Evolutionary conservation across 2,113 vertebrate genomes (phyloP), one percentile per base, ranked within the genome.

Genomic region (Apaloderma vittatum): DNA sequence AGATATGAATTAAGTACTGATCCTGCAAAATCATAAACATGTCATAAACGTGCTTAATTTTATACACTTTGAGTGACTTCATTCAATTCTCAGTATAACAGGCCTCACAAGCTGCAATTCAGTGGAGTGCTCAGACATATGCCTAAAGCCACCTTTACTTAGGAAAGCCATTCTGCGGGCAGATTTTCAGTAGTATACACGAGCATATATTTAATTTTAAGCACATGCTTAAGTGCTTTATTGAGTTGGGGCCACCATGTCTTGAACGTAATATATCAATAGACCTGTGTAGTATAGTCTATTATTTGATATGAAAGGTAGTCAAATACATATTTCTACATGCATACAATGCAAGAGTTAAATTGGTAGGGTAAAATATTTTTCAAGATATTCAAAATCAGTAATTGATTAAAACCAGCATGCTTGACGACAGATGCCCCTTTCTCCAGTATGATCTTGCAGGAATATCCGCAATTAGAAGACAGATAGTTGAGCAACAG

Each of bases 21-120:
- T 90, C 20, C 26, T 86, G 24, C 21, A 84, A 95, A 95, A 86
- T 66, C 59, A 74, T 77, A 79, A 92, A 62, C 36, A 54, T 68
- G 15, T 52, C 58, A 78, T 73, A 88, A 86, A 79, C 3, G 2
- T 49, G 18, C n/a, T 83, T 83, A 74, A 63, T 90, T 95, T 90
- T 90, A 36, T n/a, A 71, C 19, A 83, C 17, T 67, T 80, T 49
- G 57, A 74, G 51, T 71, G 59, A 74, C 61, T 92, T 43, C 17
- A 36, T 67, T 96, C 71, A 83, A 16, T 76, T 88, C 29, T 66
- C 59, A 59, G 1, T 63, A 63, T 40, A 84, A 57, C 27, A 88
- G 37, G 43, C 49, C n/a, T 90, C 45, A 71, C 23, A 74, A 83
- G 55, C 14, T 79, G 43, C 49, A 62, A 11, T 63, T 93, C 78